Base-by-base conservation (phyloP, 2,888 invertebrate genomes). In the Calephelis perditalis region DNA sequence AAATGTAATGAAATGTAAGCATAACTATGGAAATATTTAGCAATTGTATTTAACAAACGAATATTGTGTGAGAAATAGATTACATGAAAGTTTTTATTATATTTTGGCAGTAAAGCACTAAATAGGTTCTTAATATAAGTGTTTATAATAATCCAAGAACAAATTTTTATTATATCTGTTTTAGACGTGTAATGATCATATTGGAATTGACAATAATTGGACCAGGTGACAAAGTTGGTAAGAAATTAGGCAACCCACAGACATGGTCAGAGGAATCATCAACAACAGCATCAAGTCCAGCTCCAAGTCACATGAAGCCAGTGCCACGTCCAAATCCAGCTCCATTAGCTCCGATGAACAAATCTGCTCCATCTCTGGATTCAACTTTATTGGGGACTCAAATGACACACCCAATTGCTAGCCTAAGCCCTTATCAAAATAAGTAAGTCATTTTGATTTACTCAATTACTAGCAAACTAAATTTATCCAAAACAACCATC, bases 361-460 rank as follows among this genome's bases (percentile, higher is more conserved):
- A 68, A 43, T 62, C 72, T 7, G 65, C 65, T 67, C 68, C 78
- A 56, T 71, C 76, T 68, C 58, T 92, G 0, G 91, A 91, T 68
- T 70, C 76, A 0, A 91, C 86, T 77, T 46, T 84, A 68, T 65
- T 93, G 66, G 71, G 86, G 69, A 76, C 92, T 56, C 91, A 91
- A 68, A 84, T 92, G 79, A 92, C 94, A 36, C 93, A 94, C 81
- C 96, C 97, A 0, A 98, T 99, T 71, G 91, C 93, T 12, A 95
- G 95, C 70, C 91, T 99, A 10, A 98, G 96, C 70, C 98, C 98
- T 1, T 99, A 98, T 81, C 97, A 98, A 76, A 98, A 97, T 82
- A 96, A 95, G 95, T 95, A 79, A 83, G 86, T 77, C 59, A 44
- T 57, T 12, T 37, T 55, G 40, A 26, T 56, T 52, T 43, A 47